Conservation (phyloP, 2,797 vertebrate species). For the Poeciliopsis gracilis region DNA sequence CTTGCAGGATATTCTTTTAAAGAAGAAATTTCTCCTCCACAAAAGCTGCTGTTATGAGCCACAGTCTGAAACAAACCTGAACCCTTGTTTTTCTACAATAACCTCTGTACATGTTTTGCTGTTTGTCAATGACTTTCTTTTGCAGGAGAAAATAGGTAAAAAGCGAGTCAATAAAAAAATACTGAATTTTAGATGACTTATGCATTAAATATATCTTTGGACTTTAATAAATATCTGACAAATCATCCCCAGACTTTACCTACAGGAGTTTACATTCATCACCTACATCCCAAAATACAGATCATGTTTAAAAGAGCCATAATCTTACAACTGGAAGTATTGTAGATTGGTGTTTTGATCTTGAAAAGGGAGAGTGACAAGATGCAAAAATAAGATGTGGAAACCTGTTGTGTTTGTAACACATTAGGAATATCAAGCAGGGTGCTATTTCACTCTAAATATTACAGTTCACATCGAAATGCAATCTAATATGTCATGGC, state of each 20-base stretch:
- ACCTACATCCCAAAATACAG: neutral
- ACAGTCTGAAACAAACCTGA: neutral
- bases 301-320: neutral
- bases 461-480: neutral
- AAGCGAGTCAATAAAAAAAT: neutral
- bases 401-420: neutral
- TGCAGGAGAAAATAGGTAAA: neutral
- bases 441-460: neutral
- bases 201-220: neutral
- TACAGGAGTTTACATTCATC: neutral
- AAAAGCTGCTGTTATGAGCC: neutral
- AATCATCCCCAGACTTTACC: neutral
- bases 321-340: neutral
- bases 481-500: neutral
- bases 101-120: neutral
- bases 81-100: neutral
- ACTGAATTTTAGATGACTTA: neutral
- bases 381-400: neutral
- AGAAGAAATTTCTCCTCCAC: no score
- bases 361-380: neutral
- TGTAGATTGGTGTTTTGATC: neutral
- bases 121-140: neutral
- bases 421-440: conserved; percentile 3
- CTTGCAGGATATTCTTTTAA: no score
- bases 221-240: neutral